Conservation (phyloP, 2,113 vertebrate species). For the Oxyura jamaicensis region DNA sequence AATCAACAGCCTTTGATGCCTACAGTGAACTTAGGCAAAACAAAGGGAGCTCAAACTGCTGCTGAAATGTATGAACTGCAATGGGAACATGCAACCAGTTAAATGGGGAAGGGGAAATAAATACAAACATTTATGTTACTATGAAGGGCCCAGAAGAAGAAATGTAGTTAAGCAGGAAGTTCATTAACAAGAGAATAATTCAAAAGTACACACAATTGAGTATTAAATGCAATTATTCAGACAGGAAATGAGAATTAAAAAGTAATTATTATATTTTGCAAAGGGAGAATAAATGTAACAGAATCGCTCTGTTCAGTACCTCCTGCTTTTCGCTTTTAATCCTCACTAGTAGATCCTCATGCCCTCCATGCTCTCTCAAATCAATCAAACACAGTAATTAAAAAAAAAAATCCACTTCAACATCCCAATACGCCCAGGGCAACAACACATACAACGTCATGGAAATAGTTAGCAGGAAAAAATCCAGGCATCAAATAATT, state of each 20-base stretch:
- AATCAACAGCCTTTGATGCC: background rate
- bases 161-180: background rate
- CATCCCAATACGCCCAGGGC: constrained; percentile 26
- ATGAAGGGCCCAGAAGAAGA: background rate
- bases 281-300: background rate
- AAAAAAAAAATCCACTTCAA: constrained; percentile 38
- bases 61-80: background rate
- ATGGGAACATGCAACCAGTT: background rate
- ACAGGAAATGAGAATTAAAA: constrained; percentile 3
- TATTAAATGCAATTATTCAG: constrained; percentile 21
- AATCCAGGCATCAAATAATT: constrained; percentile 40
- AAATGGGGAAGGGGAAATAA: background rate
- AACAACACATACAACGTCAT: constrained; percentile 32
- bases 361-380: background rate
- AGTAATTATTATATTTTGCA: background rate
- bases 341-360: background rate
- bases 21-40: background rate
- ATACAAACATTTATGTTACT: background rate
- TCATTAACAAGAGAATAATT: background rate
- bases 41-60: fast-evolving
- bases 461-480: constrained; percentile 49
- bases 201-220: background rate
- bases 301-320: background rate
- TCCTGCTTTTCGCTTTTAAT: background rate
- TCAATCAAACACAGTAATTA: constrained; percentile 41